Base-by-base conservation (phyloP, 2,113 vertebrate genomes). In the Seriola quinqueradiata region DNA sequence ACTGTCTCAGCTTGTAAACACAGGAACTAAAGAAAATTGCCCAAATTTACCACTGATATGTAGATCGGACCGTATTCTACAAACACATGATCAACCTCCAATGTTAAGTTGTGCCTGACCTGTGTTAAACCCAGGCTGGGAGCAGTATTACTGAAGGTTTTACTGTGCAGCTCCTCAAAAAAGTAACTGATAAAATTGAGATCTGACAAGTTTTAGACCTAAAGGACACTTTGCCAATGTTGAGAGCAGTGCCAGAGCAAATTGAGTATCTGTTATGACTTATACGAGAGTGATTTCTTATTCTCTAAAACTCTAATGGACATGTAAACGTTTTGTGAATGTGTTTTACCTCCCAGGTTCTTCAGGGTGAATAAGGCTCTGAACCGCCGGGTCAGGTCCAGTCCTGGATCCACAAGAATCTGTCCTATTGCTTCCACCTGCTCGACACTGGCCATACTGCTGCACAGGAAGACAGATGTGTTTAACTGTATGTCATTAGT, bases 281-380 rank as follows among this genome's bases (percentile, higher is more conserved):
- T 28, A 28, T 28, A 28, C 28, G 28, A 28, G 2, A 28, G 28
- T 28, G 28, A 28, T 66, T 28, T 36, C 1, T 64, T 2, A 12
- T 75, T 52, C 23, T n/a, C 8, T 28, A 61, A 28, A 52, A 2
- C 5, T 25, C 28, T 54, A 3, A 19, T 48, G 7, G 1, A 36
- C 23, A 17, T 60, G 58, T 25, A 0, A 5, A 10, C 23, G 36
- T 55, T 36, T 25, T 44, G 4, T 74, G 28, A 21, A 42, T 1
- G 23, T 50, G 25, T 25, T 52, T 78, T 91, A 94, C 93, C 97
- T 0, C 97, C 97, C 0, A 99, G 70, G 34, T 95, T 97, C 0
- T 95, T 96, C 16, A 99, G 92, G 0, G 98, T 99, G 90, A 99
- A 99, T 4, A 99, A 95, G 0, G 98, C 98, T 70, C 98, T 95